Evolutionary conservation across 2,888 invertebrate genomes (phyloP), one percentile per base, ranked within the genome.

Genomic region (Drosophila cognata): DNA sequence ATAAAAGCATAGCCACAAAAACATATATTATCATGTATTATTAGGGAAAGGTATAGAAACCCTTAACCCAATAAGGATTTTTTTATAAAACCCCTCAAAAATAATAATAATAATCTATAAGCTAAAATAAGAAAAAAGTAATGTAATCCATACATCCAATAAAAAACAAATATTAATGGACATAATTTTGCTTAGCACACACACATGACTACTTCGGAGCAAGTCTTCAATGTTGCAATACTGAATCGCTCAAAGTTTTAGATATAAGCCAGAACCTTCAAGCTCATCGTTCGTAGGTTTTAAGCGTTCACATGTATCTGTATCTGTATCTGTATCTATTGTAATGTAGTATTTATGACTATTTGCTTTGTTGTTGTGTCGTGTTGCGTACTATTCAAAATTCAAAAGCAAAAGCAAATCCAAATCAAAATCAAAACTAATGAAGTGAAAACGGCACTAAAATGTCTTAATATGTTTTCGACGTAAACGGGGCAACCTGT

Each of bases 391-490:
- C n/a, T 68, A 60, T 53, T 55, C n/a, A 46, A 56, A 41, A 57
- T 55, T 67, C 68, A 59, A 59, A 70, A 33, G 58, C 46, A 46
- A 46, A 21, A 57, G 56, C 31, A 31, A 62, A 76, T 55, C 53
- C 48, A 5, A 63, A 51, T 71, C 77, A 69, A 89, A 88, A 90
- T 91, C 91, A 86, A 83, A 89, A 87, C 91, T 89, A 90, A 90
- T 90, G 90, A 90, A 90, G 90, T 91, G 91, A 89, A 89, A 91
- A 91, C 86, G 82, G 82, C 86, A 84, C 81, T 87, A 88, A 87
- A 88, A 84, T 78, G 84, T 88, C 87, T 86, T 87, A 87, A 88
- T 88, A 86, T 88, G 83, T 67, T 73, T 74, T 62, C 67, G 35
- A 59, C 65, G 67, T 29, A 58, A 59, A 62, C 61, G 62, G 76